phyloP scores from a whole-genome alignment of 2,888 invertebrate species.

The Tachina lurida region DNA sequence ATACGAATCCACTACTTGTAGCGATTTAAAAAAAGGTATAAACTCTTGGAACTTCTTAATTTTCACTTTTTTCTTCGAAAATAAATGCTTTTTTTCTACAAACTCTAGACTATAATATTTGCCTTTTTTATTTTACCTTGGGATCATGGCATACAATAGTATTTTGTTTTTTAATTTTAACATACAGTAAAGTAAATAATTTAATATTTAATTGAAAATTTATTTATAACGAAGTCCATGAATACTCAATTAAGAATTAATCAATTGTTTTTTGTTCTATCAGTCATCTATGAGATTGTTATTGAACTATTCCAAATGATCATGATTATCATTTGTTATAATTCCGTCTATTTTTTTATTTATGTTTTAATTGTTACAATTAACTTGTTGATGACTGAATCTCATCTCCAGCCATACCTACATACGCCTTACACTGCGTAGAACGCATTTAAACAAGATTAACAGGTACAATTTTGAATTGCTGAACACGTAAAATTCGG shows the following conservation, averaged over 20 bases:
- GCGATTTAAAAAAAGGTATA: no score
- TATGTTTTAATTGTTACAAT: slow-evolving; percentile 37
- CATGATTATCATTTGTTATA: slow-evolving; percentile 27
- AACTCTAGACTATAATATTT: no score
- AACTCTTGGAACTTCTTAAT: no score
- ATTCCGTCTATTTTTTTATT: not conserved
- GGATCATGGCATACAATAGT: no score
- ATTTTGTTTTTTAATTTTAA: no score
- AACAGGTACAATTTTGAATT: not conserved
- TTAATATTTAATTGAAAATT: no score
- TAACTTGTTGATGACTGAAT: slow-evolving; percentile 2
- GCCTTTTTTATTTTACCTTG: no score
- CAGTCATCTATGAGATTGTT: slow-evolving; percentile 27
- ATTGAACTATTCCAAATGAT: slow-evolving; percentile 9
- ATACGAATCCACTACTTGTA: no score
- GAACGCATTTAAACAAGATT: not conserved
- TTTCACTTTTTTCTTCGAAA: no score
- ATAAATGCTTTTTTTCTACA: no score
- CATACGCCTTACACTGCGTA: not conserved
- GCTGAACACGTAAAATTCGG: no score
- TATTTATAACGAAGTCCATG: not conserved
- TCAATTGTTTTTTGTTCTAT: slow-evolving; percentile 21
- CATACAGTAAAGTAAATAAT: no score
- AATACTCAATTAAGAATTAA: slow-evolving; percentile 19
- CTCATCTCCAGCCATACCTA: not conserved